Evolutionary conservation across 1,140 invertebrate genomes (phyloP).

Genomic region (Pseudomyrmex flavicornis): DNA sequence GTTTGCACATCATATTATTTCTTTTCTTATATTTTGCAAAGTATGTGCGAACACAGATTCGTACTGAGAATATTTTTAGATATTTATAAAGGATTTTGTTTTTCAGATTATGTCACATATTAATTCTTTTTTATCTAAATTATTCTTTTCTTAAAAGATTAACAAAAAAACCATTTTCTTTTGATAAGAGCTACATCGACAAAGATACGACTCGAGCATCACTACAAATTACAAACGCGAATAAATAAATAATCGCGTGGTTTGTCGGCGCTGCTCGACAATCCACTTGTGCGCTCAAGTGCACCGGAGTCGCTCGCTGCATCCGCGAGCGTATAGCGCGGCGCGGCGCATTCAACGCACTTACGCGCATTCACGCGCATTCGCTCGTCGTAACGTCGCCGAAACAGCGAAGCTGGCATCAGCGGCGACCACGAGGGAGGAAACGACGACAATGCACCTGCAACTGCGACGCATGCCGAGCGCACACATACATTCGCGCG

Average conservation of each 20-base stretch:
- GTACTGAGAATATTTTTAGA: no score
- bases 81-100: no score
- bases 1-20: not conserved
- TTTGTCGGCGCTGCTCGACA: not conserved
- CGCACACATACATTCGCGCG: no score
- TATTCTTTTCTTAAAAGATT: no score
- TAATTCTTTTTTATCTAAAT: no score
- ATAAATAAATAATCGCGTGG: not conserved
- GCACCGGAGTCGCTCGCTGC: not conserved
- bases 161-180: no score
- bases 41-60: no score
- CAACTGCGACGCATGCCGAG: no score
- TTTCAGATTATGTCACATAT: no score
- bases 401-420: constrained; percentile 45
- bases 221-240: not conserved
- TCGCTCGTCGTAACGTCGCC: not conserved
- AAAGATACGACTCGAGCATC: no score
- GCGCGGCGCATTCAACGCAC: constrained; percentile 15
- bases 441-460: constrained; percentile 71
- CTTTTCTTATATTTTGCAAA: not conserved
- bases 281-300: constrained; percentile 10
- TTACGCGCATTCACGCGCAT: constrained; percentile 5
- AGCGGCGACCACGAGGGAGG: constrained; percentile 77
- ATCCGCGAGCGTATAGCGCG: not conserved
- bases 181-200: no score